Evolutionary conservation across 2,797 vertebrate species (phyloP), one percentile per base, ranked within the genome.

Genomic region (Stomatorhinus walkeri): DNA sequence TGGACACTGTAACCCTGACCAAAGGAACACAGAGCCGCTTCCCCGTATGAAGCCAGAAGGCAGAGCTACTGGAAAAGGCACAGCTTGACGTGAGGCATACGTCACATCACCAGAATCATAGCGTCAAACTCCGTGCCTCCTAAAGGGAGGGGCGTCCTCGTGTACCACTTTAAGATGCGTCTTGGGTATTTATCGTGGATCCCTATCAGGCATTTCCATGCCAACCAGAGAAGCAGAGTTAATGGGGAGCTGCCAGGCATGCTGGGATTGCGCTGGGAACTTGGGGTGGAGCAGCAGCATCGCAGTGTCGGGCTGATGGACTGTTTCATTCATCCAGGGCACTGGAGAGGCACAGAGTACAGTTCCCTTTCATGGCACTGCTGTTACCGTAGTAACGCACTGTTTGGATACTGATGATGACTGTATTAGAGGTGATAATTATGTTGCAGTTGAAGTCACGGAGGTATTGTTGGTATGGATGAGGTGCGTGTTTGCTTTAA

Each of bases 191-290:
- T 87, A 51, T 24, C 22, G 28, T 24, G 2, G 19, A 59, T n/a
- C 85, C 32, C 49, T 8, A 87, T 52, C 10, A 84, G 46, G n/a
- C 43, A 84, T 87, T 87, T 59, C 85, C 85, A 87, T 59, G 51
- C 85, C 85, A 87, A 56, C 52, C 85, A 87, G 52, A 87, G 52
- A 32, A 32, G 85, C 12, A 52, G 51, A 16, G 28, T 22, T 51
- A 36, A 51, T 56, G 32, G 52, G 52, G 85, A 56, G 22, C 19
- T 43, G 14, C 51, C 49, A 28, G 52, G 52, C 85, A 54, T 87
- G 24, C 85, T 36, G 52, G 52, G 24, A 87, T 36, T 56, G 85
- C 52, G 43, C 14, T n/a, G 10, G 28, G 51, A 87, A 8, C 28
- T 40, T 86, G 24, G 52, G 14, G 32, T n/a, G 51, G 28, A 56